Evolutionary conservation across 2,888 invertebrate genomes (phyloP), one percentile per base, ranked within the genome.

Genomic region (Conchocele bisecta): DNA sequence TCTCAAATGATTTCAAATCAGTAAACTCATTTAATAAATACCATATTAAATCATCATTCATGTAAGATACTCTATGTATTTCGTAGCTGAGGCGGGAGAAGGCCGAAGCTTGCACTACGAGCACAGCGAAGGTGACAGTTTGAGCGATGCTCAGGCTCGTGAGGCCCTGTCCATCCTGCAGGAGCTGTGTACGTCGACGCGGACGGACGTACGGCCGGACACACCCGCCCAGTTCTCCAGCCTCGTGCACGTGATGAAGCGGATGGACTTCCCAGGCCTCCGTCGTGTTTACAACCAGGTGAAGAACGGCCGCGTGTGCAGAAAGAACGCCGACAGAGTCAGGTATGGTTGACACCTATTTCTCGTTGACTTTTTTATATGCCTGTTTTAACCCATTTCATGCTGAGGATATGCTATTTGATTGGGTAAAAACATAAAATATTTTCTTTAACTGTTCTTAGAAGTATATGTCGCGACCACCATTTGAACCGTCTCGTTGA

Each of bases 191-290:
- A 44, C 46, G 1, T 41, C 66, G 5, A 88, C 90, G 9, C 61
- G 81, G 39, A 83, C 88, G 4, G 92, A 91, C 44, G 87, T 93
- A 22, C 84, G 89, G 9, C 84, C 89, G 0, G 84, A 91, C n/a
- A 90, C 91, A 4, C 92, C 93, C 0, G 75, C 83, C 15, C 85
- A 91, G 42, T 93, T 93, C 85, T 83, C 91, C 11, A 84, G 88
- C 7, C 89, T 93, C n/a, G 87, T 93, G 31, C 84, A 87, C 59
- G 76, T 86, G 22, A 86, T 93, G 70, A 88, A 91, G 66, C 78
- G 85, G 37, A 81, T 92, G 26, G 88, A 89, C 51, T 81, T 86
- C 33, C 56, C 69, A 1, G 82, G 90, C 26, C 83, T 93, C 17
- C 72, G 79, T 17, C 71, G 83, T 6, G 72, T 90, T 22, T 83